Base-by-base conservation (phyloP, 2,797 vertebrate species). In the Sebastes reedi region DNA sequence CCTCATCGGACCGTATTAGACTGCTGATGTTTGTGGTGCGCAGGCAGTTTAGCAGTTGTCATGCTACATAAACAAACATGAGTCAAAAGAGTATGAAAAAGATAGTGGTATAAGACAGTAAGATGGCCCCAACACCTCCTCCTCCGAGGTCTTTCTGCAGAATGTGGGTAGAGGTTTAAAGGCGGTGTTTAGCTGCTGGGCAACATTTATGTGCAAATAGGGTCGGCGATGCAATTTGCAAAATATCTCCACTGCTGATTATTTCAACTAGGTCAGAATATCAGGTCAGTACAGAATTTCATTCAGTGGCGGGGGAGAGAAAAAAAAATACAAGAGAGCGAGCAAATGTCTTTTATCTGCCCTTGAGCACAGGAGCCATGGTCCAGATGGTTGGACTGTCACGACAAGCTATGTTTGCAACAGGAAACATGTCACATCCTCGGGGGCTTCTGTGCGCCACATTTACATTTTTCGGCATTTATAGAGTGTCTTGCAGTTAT, bases 261-360 rank as follows among this genome's bases (percentile, higher is more conserved):
- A 71, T 85, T 86, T 82, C 27, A 92, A 84, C 75, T 90, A 79
- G 91, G 88, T 90, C 91, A 90, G 36, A 67, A 86, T 89, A 89
- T 83, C 83, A 83, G 90, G 87, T 90, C 89, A 86, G 80, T 36
- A 13, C 70, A 65, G 79, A 77, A 58, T 55, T 81, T 73, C 27
- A 83, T 72, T 84, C 3, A n/a, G 72, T 30, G 27, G 32, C 50
- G 54, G 30, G 25, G 66, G 60, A 16, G 67, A 10, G 67, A 10
- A 9, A 5, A 61, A 52, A 29, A 70, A 32, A 72, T 22, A 69
- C 76, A 67, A 66, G 75, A 52, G 20, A 81, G 66, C 5, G 24
- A 66, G 77, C 6, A 56, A 82, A 78, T 85, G 79, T 87, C 88
- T 84, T 89, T 91, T 68, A 83, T 74, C 56, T 81, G 88, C 81